A percentile compares a stretch with the other conserved stretches of the same genome.
phyloP scores from a whole-genome alignment of 92 coral and sea anemone species.

The Muricea muricata region DNA sequence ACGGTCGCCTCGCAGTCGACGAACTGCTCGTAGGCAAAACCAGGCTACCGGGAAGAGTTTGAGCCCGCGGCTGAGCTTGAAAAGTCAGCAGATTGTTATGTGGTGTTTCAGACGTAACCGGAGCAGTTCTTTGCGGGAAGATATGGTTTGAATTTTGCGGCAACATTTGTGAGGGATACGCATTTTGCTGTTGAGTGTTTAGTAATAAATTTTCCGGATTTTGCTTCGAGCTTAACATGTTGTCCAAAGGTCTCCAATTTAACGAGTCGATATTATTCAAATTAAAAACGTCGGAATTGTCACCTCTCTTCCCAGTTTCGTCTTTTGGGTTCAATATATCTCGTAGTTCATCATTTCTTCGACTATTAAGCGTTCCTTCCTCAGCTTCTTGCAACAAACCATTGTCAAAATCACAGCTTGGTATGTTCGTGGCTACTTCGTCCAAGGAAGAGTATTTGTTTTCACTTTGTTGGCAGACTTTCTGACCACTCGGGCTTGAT shows the following conservation, averaged over 20 bases:
- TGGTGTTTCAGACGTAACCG: neutral
- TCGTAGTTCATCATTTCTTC: neutral
- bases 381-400: neutral
- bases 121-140: neutral
- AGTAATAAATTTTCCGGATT: neutral
- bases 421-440: no score
- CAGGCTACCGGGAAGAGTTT: conserved; percentile 20
- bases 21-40: neutral
- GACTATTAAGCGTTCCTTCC: neutral
- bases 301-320: neutral
- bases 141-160: neutral
- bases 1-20: conserved; percentile 40
- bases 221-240: neutral
- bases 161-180: neutral
- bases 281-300: neutral
- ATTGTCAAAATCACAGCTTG: neutral
- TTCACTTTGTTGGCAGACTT: no score
- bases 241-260: neutral
- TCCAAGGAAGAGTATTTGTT: no score
- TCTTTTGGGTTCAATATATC: neutral
- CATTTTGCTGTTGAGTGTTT: neutral
- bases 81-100: neutral
- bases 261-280: neutral
- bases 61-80: neutral
- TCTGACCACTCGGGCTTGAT: neutral